Base-by-base conservation (phyloP, 1,140 invertebrate species). In the Aphelenchoides avenae region DNA sequence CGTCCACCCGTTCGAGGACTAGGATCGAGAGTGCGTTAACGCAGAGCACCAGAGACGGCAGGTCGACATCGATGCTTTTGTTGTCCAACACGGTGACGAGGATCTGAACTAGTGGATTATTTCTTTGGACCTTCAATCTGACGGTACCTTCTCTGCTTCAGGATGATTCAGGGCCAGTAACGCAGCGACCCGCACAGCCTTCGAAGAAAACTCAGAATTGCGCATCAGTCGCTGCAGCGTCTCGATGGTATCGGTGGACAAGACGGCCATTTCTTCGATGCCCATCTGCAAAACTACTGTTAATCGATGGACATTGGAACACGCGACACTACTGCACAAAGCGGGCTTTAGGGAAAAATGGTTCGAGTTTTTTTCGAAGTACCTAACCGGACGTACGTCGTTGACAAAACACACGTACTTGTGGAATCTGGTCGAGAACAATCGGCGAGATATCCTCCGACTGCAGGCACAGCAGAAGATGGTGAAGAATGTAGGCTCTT, bases 1-100 rank as follows among this genome's bases (percentile, higher is more conserved):
- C 57, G 44, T 72, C 70, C 0, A 61, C 71, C 30, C 70, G 51
- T 51, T 73, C 73, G 9, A 73, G 37, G 11, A 71, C 53, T 20
- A 74, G 39, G 20, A 73, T 54, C 0, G 73, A 55, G 3, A 73
- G 52, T 1, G 71, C 64, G 37, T 73, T 76, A 0, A 75, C 40
- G 46, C 55, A 67, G 9, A 68, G 34, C 1, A 56, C 47, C 2
- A 72, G 36, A 11, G 66, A 66, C 15, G 33, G 36, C 9, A 66
- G 34, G 30, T 76, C 62, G 13, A 75, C 37, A n/a, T 73, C 62
- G 4, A 64, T 51, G 7, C 52, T 24, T 13, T 36, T 40, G 18
- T 56, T 65, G 22, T 57, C 47, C 9, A 72, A 42, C 26, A 75
- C 55, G 15, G 55, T 37, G 0, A 72, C 48, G n/a, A 72, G 42